phyloP scores from a whole-genome alignment of 2,113 vertebrate genomes.

The Lycaon pictus region DNA sequence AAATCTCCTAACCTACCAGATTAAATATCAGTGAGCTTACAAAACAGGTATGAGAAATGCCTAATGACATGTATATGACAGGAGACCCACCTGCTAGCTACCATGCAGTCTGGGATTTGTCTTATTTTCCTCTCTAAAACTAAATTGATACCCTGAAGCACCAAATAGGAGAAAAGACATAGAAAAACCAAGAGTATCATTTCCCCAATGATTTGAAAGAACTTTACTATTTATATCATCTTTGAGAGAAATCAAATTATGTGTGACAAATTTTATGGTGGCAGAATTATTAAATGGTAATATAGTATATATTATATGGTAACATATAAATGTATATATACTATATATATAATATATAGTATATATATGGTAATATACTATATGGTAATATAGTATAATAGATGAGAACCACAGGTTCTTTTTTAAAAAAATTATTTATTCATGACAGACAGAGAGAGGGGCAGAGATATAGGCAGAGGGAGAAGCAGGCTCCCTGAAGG shows the following conservation, averaged over 20 bases:
- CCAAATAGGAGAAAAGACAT: neutral
- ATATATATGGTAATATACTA: no score
- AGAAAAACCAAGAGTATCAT: neutral
- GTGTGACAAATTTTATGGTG: neutral
- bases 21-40: neutral
- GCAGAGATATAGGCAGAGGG: no score
- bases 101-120: neutral
- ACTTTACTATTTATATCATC: neutral
- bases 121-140: slow-evolving; percentile 1
- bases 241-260: slow-evolving; percentile 14
- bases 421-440: neutral
- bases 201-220: slow-evolving; percentile 21
- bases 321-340: no score
- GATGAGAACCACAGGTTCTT: neutral
- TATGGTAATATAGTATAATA: neutral
- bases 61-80: neutral
- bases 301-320: no score
- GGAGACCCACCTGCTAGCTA: neutral
- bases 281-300: neutral
- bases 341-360: no score
- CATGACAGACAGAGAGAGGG: no score
- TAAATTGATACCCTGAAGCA: neutral
- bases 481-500: no score
- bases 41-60: neutral
- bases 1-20: neutral